phyloP scores from a whole-genome alignment of 2,113 vertebrate species.

The Melanerpes formicivorus region DNA sequence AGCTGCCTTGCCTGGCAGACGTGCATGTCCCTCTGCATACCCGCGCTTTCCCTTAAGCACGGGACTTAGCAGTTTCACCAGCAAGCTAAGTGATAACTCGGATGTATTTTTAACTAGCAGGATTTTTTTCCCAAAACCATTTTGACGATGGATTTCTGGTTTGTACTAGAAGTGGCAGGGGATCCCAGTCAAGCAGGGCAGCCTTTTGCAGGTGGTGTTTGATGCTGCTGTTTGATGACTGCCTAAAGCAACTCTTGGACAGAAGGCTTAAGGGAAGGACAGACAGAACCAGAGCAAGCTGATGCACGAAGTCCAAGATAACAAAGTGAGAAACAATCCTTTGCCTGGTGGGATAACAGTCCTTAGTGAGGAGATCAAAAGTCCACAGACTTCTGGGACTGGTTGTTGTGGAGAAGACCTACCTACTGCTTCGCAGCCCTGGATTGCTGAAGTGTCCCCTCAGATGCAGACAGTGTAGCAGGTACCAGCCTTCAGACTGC shows the following conservation, averaged over 20 bases:
- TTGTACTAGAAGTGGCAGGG: background rate
- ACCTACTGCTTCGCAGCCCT: background rate
- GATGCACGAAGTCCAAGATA: background rate
- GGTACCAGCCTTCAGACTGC: background rate
- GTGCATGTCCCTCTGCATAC: accelerated
- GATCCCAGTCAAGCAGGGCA: background rate
- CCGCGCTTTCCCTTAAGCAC: background rate
- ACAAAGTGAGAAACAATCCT: background rate
- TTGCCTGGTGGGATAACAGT: background rate
- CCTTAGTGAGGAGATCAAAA: accelerated
- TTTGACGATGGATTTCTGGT: background rate
- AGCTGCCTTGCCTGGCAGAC: accelerated
- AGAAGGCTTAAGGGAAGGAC: background rate
- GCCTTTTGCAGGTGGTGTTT: accelerated
- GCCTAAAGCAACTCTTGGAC: accelerated
- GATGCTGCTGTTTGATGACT: background rate
- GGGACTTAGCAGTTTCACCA: background rate
- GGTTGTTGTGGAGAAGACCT: background rate
- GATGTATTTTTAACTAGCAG: background rate
- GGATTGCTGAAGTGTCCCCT: accelerated
- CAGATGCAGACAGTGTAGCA: no score
- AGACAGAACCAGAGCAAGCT: background rate
- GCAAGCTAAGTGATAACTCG: background rate
- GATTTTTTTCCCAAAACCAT: background rate
- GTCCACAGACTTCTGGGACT: background rate